Percentiles rank a stretch among this genome's conserved stretches.
phyloP scores from a whole-genome alignment of 2,888 invertebrate genomes.

The Thysanoteuthis rhombus region DNA sequence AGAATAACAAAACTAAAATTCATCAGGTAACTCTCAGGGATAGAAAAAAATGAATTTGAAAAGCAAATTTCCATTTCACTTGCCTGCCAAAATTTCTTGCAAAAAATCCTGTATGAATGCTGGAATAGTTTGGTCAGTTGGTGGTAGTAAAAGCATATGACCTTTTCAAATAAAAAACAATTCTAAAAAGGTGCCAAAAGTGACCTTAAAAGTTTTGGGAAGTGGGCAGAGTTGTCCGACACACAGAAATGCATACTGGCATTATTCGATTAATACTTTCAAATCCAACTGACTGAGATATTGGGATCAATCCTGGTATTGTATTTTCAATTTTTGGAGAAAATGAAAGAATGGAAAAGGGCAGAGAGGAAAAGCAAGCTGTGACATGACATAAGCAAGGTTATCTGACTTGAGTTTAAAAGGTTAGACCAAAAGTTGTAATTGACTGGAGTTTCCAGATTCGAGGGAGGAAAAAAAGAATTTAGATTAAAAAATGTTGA shows the following conservation, averaged over 20 bases:
- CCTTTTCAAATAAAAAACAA: background rate
- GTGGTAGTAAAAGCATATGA: background rate
- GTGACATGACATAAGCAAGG: background rate
- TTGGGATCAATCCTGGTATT: background rate
- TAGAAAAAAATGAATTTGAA: background rate
- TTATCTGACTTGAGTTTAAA: background rate
- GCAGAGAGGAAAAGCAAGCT: background rate
- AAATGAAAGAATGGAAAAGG: background rate
- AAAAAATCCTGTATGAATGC: background rate
- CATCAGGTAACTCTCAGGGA: background rate
- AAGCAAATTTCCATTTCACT: background rate
- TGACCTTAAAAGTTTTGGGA: background rate
- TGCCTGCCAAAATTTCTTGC: background rate
- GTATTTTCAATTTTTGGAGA: background rate
- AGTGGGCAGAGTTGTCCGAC: background rate
- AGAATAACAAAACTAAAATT: background rate
- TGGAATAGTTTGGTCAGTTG: background rate
- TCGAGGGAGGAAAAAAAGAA: background rate
- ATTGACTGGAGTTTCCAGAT: background rate
- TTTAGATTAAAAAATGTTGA: background rate
- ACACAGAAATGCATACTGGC: background rate
- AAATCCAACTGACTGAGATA: background rate
- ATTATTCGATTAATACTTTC: background rate
- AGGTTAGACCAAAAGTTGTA: background rate
- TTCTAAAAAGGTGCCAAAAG: background rate